Percentiles rank a stretch among this genome's conserved stretches.
Conservation (phyloP, 2,797 vertebrate species). For the Sphenodon punctatus region DNA sequence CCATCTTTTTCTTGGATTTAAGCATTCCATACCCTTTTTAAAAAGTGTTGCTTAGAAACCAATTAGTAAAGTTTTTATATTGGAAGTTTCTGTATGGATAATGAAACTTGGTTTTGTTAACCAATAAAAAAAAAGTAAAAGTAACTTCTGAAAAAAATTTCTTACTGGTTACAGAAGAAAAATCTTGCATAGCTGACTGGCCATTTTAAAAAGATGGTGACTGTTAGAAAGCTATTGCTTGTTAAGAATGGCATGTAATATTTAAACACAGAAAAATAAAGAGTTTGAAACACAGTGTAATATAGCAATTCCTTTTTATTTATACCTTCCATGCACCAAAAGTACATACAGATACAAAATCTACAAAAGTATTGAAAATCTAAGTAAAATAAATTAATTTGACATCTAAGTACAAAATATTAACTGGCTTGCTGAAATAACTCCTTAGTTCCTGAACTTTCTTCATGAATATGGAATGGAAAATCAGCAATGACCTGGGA, state of each 20-base stretch:
- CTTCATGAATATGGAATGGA: neutral
- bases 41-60: too few relatives aligned
- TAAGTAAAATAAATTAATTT: neutral
- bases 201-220: neutral
- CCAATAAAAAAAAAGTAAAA: neutral
- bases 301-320: conserved; percentile 47
- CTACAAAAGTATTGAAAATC: conserved; percentile 25
- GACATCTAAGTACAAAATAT: neutral
- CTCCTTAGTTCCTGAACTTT: conserved; percentile 3
- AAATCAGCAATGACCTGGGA: neutral
- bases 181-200: neutral
- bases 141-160: neutral
- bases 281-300: neutral
- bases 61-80: neutral
- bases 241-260: neutral
- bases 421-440: neutral
- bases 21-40: neutral
- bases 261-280: neutral
- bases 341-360: neutral
- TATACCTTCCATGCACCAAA: neutral
- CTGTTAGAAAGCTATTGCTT: neutral
- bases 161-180: neutral
- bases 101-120: neutral
- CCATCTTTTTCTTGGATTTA: fast-evolving
- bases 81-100: neutral